Percentiles rank a stretch among this genome's conserved stretches.
phyloP scores from a whole-genome alignment of 2,888 invertebrate genomes.

The Craniophora ligustri region DNA sequence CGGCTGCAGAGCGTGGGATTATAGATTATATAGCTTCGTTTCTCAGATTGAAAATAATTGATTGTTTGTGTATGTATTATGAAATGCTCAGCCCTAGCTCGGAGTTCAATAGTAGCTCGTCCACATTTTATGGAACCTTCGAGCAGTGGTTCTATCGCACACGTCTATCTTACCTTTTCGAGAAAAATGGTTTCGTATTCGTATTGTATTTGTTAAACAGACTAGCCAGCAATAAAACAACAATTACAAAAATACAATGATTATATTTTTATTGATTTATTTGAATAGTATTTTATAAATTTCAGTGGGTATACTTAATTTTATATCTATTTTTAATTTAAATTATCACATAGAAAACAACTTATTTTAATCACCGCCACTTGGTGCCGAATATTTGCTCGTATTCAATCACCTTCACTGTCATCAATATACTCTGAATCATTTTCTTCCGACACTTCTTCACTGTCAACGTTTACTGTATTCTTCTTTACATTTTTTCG shows the following conservation, averaged over 20 bases:
- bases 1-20: no score
- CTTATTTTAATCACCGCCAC: constrained; percentile 1
- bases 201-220: not conserved
- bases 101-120: no score
- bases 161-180: no score
- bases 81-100: no score
- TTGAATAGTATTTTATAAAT: no score
- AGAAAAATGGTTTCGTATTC: no score
- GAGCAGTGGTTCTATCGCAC: no score
- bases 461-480: constrained; percentile 47
- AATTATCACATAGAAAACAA: constrained; percentile 22
- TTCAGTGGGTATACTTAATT: constrained; percentile 30
- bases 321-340: constrained; percentile 4
- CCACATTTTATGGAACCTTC: no score
- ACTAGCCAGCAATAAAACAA: constrained; percentile 11
- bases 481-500: constrained; percentile 39
- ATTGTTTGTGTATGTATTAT: no score
- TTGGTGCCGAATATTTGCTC: not conserved
- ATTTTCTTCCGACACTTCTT: constrained; percentile 61
- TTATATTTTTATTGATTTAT: constrained; percentile 5
- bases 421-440: constrained; percentile 57
- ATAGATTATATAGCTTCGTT: no score
- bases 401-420: constrained; percentile 47
- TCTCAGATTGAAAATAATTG: no score
- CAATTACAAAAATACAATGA: constrained; percentile 5